These are phyloP conservation scores for Tricholaema leucomelas DNA, from an alignment of 2,113 vertebrate species.

Conservation along the genomic window DNA sequence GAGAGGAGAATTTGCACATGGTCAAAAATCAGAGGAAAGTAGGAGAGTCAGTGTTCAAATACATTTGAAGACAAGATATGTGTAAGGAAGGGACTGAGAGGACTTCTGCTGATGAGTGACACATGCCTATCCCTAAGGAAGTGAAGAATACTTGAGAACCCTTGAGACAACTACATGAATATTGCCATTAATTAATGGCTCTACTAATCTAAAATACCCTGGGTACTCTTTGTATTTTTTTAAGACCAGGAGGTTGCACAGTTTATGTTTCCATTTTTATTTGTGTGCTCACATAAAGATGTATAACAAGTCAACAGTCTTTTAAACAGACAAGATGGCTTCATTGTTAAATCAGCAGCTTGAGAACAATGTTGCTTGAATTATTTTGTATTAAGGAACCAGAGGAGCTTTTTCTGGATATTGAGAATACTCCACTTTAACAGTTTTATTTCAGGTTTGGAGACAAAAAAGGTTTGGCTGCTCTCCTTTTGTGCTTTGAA, in stretches of 20 bases:
- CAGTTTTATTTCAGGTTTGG: conserved; percentile 46
- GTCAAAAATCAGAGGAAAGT: background rate
- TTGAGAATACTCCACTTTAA: conserved; percentile 15
- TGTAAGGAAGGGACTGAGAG: background rate
- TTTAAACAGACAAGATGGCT: background rate
- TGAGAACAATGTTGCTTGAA: background rate
- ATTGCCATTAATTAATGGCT: background rate
- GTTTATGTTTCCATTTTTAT: background rate
- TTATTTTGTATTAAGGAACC: background rate
- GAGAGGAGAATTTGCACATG: background rate
- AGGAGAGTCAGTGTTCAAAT: background rate
- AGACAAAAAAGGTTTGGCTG: conserved; percentile 45
- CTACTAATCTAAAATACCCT: background rate
- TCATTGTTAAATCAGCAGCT: background rate
- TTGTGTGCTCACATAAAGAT: background rate
- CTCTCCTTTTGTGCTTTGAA: conserved; percentile 27
- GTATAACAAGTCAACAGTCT: background rate
- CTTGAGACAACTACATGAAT: background rate
- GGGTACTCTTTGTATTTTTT: background rate
- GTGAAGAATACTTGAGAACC: background rate
- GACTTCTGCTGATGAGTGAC: background rate
- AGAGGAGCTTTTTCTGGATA: background rate
- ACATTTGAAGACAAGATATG: background rate
- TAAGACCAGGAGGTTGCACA: background rate
- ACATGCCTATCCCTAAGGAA: background rate